A percentile compares a stretch with the other conserved stretches of the same genome.
Conservation (phyloP, 53 echinoderm and acorn worm species). For the Temnopleurus reevesii region DNA sequence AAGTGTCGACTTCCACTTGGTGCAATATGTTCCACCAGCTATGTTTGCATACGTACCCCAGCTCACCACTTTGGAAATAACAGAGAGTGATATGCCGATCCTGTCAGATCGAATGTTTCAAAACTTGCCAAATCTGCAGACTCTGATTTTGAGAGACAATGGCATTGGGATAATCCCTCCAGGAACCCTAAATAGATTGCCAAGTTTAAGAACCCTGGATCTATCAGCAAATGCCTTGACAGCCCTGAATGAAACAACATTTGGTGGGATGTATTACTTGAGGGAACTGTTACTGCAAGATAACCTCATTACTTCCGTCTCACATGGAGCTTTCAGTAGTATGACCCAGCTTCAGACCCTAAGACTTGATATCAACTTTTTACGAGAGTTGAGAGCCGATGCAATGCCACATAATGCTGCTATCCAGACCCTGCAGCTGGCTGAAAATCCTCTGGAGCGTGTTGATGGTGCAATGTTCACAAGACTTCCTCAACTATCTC, state of each 20-base stretch:
- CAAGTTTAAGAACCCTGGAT: constrained; percentile 68
- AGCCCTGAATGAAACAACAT: constrained; percentile 50
- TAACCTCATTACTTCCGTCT: constrained; percentile 69
- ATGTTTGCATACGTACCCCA: constrained; percentile 59
- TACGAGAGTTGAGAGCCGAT: constrained; percentile 50
- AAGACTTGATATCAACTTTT: constrained; percentile 67
- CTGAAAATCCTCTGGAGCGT: constrained; percentile 67
- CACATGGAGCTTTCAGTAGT: constrained; percentile 60
- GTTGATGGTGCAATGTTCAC: constrained; percentile 68
- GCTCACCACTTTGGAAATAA: constrained; percentile 65
- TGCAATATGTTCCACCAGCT: constrained; percentile 62
- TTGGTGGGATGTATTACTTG: constrained; percentile 58
- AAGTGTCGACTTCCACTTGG: constrained; percentile 24
- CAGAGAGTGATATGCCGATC: constrained; percentile 57
- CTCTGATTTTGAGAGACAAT: constrained; percentile 75
- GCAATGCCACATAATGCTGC: constrained; percentile 48
- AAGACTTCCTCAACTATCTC: constrained; percentile 55
- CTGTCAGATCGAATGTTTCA: constrained; percentile 33
- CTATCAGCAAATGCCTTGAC: constrained; percentile 68
- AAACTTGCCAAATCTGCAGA: constrained; percentile 65
- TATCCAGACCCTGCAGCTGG: constrained; percentile 56
- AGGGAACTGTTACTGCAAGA: constrained; percentile 73
- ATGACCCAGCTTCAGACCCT: constrained; percentile 65
- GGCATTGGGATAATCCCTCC: constrained; percentile 64
- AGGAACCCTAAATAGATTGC: constrained; percentile 60